Percentiles rank a stretch among this genome's conserved stretches.
phyloP scores from a whole-genome alignment of 2,888 invertebrate genomes.

The Ceraclea dissimilis region DNA sequence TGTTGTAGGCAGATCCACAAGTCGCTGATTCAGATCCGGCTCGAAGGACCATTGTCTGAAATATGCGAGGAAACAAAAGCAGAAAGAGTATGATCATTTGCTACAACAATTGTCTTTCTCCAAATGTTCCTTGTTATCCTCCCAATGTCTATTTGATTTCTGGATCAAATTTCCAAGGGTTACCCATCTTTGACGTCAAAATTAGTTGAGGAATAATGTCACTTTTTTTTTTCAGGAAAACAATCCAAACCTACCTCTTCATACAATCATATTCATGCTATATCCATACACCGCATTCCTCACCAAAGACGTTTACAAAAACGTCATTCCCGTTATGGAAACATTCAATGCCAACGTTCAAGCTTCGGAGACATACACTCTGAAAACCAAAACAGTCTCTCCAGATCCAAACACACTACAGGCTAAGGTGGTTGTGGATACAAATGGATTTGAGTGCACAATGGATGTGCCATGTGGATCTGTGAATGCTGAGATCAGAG shows the following conservation, averaged over 20 bases:
- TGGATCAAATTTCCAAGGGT: too few relatives aligned
- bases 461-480: slow-evolving; percentile 40
- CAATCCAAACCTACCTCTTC: slow-evolving; percentile 57
- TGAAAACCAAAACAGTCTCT: slow-evolving; percentile 8
- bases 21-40: too few relatives aligned
- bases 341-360: slow-evolving; percentile 48
- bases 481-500: slow-evolving; percentile 28
- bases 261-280: slow-evolving; percentile 63
- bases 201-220: too few relatives aligned
- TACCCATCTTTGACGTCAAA: too few relatives aligned
- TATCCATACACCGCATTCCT: slow-evolving; percentile 81
- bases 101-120: too few relatives aligned
- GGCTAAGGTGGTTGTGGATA: slow-evolving; percentile 39
- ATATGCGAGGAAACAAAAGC: too few relatives aligned
- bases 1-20: too few relatives aligned
- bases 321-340: slow-evolving; percentile 62
- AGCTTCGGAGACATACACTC: slow-evolving; percentile 9
- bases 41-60: too few relatives aligned
- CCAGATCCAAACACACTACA: slow-evolving; percentile 30
- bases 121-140: too few relatives aligned
- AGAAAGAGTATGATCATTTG: too few relatives aligned
- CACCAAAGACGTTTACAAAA: slow-evolving; percentile 64
- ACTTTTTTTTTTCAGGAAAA: slow-evolving; percentile 56
- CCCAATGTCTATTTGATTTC: too few relatives aligned
- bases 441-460: slow-evolving; percentile 38